Evolutionary conservation across 2,888 invertebrate species (phyloP).

Genomic region (Xylocampa areola): DNA sequence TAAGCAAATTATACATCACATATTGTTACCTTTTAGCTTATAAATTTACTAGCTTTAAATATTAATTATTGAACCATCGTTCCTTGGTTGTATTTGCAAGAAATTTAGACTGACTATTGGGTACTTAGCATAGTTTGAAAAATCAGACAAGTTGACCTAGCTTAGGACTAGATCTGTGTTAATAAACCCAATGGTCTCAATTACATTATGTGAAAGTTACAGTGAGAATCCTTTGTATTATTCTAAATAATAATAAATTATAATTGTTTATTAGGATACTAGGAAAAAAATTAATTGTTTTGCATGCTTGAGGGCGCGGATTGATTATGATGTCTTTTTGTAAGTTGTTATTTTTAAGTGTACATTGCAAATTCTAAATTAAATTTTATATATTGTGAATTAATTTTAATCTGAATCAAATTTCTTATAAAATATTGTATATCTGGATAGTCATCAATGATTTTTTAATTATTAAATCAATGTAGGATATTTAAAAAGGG

Average conservation of each 20-base stretch:
- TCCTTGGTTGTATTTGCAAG: constrained; percentile 29
- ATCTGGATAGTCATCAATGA: constrained; percentile 48
- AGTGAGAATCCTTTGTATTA: constrained; percentile 39
- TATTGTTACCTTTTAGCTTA: constrained; percentile 47
- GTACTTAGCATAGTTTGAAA: neutral
- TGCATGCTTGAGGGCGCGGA: constrained; percentile 5
- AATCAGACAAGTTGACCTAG: neutral
- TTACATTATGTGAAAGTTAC: constrained; percentile 4
- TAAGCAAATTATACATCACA: constrained; percentile 37
- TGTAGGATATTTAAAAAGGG: constrained; percentile 36
- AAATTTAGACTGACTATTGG: constrained; percentile 11
- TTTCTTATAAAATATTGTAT: constrained; percentile 29
- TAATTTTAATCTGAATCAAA: constrained; percentile 23
- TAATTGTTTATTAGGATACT: constrained; percentile 23
- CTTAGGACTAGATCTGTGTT: constrained; percentile 11
- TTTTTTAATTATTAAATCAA: constrained; percentile 2
- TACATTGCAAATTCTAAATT: constrained; percentile 32
- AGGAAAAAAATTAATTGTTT: constrained; percentile 27
- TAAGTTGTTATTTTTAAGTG: constrained; percentile 44
- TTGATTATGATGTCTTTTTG: constrained; percentile 20
- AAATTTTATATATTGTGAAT: constrained; percentile 20
- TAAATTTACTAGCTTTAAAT: constrained; percentile 50
- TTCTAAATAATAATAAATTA: constrained; percentile 35
- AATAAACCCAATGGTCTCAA: constrained; percentile 1
- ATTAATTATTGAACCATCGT: constrained; percentile 24